phyloP scores from a whole-genome alignment of 2,888 invertebrate genomes.

The Cotesia congregata region DNA sequence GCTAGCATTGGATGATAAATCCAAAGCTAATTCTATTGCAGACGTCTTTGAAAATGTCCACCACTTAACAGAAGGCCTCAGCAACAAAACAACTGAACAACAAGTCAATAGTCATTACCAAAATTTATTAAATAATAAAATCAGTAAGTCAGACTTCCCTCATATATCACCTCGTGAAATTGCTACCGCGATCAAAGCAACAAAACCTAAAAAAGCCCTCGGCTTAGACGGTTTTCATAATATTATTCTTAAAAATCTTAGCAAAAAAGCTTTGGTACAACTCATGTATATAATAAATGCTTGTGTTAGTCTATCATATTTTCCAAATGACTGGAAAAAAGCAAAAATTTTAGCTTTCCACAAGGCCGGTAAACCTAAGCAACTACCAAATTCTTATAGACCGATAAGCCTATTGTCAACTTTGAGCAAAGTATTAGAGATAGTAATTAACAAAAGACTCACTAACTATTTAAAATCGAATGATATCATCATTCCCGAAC shows the following conservation, averaged over 20 bases:
- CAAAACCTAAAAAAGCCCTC: neutral
- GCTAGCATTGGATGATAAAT: neutral
- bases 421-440: too few relatives aligned
- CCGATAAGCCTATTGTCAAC: too few relatives aligned
- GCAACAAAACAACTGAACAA: neutral
- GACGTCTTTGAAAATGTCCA: neutral
- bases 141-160: too few relatives aligned
- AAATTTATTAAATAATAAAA: too few relatives aligned
- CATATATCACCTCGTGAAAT: neutral
- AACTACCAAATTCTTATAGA: neutral
- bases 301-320: neutral
- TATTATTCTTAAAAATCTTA: conserved; percentile 1
- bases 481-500: too few relatives aligned
- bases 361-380: conserved; percentile 3
- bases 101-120: neutral
- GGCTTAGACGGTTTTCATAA: neutral
- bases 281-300: neutral
- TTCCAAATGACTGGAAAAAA: conserved; percentile 2
- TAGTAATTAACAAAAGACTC: too few relatives aligned
- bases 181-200: neutral
- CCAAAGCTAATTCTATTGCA: neutral
- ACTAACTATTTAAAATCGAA: too few relatives aligned
- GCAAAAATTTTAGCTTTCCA: neutral
- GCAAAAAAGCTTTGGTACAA: conserved; percentile 25
- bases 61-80: neutral